These are phyloP conservation scores for Chiloscyllium punctatum DNA, from an alignment of 2,797 vertebrate genomes.

Conservation along the genomic window DNA sequence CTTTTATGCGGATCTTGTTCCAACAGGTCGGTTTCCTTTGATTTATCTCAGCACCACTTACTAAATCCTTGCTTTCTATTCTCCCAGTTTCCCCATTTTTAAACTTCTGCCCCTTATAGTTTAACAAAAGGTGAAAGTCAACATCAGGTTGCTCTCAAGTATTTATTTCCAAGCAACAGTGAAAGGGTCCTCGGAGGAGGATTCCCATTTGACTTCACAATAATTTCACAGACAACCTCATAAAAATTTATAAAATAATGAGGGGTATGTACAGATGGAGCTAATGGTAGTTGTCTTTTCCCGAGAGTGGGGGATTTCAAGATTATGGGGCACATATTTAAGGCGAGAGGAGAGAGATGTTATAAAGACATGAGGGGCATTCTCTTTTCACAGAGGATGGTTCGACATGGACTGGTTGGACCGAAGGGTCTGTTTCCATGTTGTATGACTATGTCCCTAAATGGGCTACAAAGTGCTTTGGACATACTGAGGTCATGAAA, in stretches of 20 bases:
- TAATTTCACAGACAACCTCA: background rate
- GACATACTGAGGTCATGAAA: background rate
- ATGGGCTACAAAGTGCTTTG: background rate
- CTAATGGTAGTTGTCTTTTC: too few relatives aligned
- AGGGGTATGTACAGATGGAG: too few relatives aligned
- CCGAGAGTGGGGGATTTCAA: too few relatives aligned
- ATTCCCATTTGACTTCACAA: background rate
- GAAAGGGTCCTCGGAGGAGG: background rate
- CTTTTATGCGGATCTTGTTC: background rate
- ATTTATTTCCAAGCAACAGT: background rate
- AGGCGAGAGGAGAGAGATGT: too few relatives aligned
- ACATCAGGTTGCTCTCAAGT: background rate
- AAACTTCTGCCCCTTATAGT: background rate
- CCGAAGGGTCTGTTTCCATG: too few relatives aligned
- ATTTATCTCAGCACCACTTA: background rate
- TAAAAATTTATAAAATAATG: too few relatives aligned
- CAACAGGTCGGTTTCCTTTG: background rate
- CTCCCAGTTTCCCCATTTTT: background rate
- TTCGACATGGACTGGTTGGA: too few relatives aligned
- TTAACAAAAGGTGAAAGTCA: background rate
- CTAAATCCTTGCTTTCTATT: background rate
- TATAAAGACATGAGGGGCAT: too few relatives aligned
- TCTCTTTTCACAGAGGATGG: too few relatives aligned
- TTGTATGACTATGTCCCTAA: background rate
- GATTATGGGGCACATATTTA: too few relatives aligned